These are phyloP conservation scores for Thripadectes ignobilis DNA, from an alignment of 2,797 vertebrate species.

Conservation along the genomic window DNA sequence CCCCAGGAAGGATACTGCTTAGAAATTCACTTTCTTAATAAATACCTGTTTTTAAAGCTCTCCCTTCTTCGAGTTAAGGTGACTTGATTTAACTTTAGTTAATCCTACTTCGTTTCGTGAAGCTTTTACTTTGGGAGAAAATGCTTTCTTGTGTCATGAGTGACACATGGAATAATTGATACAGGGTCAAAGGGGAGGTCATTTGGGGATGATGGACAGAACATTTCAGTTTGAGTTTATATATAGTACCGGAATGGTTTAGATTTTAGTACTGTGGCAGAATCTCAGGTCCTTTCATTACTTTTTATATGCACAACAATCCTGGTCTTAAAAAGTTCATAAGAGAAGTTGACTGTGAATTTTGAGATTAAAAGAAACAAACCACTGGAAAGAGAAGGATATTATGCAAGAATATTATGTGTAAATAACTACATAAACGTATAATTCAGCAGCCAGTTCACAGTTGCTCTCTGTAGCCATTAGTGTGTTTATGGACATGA, in stretches of 20 bases:
- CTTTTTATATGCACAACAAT: neutral
- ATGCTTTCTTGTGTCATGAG: neutral
- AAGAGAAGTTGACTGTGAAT: neutral
- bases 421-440: neutral
- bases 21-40: conserved; percentile 36
- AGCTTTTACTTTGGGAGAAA: neutral
- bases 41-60: conserved; percentile 34
- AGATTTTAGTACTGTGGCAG: neutral
- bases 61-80: neutral
- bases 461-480: neutral
- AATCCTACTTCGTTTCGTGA: neutral
- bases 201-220: neutral
- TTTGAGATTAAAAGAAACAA: neutral
- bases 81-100: neutral
- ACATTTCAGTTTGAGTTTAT: conserved; percentile 8
- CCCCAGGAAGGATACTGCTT: neutral
- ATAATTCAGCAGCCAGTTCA: neutral
- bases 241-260: neutral
- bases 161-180: neutral
- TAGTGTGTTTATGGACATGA: neutral
- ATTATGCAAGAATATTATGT: neutral
- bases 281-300: neutral
- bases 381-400: neutral
- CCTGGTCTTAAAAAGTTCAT: neutral
- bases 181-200: neutral